Conservation (phyloP, 1,140 invertebrate species). For the Micrasema minimum region DNA sequence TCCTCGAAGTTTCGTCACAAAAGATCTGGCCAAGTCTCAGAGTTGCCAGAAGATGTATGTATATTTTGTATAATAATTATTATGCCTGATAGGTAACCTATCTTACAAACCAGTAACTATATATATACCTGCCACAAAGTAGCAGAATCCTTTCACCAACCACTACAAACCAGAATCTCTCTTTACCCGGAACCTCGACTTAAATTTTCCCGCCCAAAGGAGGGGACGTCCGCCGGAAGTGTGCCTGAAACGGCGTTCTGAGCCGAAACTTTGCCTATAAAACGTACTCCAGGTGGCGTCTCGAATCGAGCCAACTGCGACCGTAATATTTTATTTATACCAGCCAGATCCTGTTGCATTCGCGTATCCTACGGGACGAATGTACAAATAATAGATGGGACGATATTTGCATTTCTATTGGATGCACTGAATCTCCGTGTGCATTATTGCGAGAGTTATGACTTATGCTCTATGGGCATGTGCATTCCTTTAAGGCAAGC, state of each 20-base stretch:
- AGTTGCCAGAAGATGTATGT: no score
- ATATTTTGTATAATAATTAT: no score
- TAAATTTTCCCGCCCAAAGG: constrained; percentile 29
- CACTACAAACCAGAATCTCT: no score
- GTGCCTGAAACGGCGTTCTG: constrained; percentile 13
- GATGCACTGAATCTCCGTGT: constrained; percentile 24
- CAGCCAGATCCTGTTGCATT: constrained; percentile 22
- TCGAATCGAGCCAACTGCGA: constrained; percentile 20
- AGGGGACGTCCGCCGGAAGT: constrained; percentile 12
- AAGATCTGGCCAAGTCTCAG: no score
- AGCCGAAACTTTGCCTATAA: constrained; percentile 26
- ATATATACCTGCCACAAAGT: no score
- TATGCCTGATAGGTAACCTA: no score
- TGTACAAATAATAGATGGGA: constrained; percentile 12
- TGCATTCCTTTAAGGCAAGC: no score
- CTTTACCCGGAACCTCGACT: background rate
- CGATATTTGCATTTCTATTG: constrained; percentile 34
- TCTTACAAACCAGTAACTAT: no score
- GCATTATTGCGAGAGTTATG: constrained; percentile 19
- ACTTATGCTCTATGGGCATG: background rate
- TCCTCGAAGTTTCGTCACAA: no score
- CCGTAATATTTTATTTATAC: constrained; percentile 24
- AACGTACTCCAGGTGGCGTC: constrained; percentile 13
- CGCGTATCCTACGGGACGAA: constrained; percentile 14
- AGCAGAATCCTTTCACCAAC: no score